Conservation (phyloP, 2,113 vertebrate genomes). For the Hippocampus guttulatus region DNA sequence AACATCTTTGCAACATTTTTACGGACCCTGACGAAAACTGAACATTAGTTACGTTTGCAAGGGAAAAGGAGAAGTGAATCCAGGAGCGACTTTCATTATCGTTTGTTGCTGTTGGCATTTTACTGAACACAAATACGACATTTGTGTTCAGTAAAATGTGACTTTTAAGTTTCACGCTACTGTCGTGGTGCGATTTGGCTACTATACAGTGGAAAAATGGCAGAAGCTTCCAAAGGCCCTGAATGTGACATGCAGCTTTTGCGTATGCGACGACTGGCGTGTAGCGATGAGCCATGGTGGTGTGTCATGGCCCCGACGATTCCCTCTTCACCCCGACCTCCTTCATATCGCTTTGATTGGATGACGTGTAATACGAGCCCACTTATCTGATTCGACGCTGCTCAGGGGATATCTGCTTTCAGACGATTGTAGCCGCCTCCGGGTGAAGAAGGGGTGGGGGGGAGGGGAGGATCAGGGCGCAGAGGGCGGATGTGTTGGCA, state of each 20-base stretch:
- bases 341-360: slow-evolving; percentile 66
- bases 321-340: slow-evolving; percentile 48
- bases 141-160: background rate
- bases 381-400: slow-evolving; percentile 69
- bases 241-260: slow-evolving; percentile 2
- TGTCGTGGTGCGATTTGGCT: background rate
- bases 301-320: slow-evolving; percentile 49
- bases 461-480: background rate
- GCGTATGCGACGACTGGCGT: slow-evolving; percentile 31
- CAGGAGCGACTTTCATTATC: too few relatives aligned
- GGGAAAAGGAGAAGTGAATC: too few relatives aligned
- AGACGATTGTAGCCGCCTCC: slow-evolving; percentile 70
- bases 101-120: too few relatives aligned
- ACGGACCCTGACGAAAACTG: too few relatives aligned
- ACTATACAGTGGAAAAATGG: background rate
- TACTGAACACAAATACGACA: too few relatives aligned
- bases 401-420: slow-evolving; percentile 65
- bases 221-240: background rate
- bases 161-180: background rate
- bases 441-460: slow-evolving; percentile 46
- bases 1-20: too few relatives aligned
- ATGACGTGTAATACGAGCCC: slow-evolving; percentile 63
- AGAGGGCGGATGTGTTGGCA: slow-evolving; percentile 67
- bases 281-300: slow-evolving; percentile 39
- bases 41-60: too few relatives aligned